phyloP scores from a whole-genome alignment of 1,140 invertebrate species.

The Phymorhynchus buccinoides region DNA sequence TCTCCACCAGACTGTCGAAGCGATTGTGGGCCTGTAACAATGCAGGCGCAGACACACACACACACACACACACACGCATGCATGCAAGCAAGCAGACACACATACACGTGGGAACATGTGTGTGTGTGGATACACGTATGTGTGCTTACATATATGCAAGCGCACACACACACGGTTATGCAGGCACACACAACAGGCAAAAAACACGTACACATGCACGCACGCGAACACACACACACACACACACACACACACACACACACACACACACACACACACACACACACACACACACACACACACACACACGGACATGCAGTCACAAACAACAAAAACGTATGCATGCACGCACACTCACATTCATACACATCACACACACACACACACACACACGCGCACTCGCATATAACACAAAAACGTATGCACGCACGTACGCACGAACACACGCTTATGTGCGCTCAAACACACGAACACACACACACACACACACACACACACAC shows the following conservation, averaged over 20 bases:
- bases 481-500: neutral
- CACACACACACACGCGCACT: neutral
- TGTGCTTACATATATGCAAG: neutral
- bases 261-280: neutral
- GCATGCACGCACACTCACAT: neutral
- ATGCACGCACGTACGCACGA: neutral
- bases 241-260: slow-evolving; percentile 24
- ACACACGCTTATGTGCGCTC: neutral
- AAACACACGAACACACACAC: neutral
- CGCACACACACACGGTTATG: neutral
- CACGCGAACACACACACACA: neutral
- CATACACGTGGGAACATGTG: neutral
- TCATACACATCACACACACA: neutral
- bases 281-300: neutral
- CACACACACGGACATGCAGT: too few relatives aligned
- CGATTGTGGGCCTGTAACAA: slow-evolving; percentile 87
- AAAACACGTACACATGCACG: neutral
- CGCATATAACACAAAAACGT: neutral
- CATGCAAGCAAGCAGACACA: neutral
- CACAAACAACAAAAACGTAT: too few relatives aligned
- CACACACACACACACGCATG: neutral
- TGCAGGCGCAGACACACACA: neutral
- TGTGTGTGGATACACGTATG: neutral
- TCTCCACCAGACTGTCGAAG: slow-evolving; percentile 90
- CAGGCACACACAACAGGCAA: neutral